Conservation (phyloP, 1,140 invertebrate genomes). For the Leptinotarsa defecta region DNA sequence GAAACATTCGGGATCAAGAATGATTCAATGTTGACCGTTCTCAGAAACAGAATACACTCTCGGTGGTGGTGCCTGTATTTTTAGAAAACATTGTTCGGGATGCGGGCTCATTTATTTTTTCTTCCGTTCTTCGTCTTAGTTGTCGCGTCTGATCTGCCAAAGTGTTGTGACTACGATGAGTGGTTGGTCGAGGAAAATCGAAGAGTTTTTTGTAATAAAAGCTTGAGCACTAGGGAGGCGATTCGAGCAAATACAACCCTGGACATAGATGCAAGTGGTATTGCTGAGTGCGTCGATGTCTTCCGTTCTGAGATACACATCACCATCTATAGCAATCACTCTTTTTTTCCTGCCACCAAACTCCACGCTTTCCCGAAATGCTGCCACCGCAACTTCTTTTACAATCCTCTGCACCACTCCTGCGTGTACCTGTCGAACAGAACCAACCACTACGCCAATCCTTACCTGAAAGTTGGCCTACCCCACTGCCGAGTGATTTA, state of each 20-base stretch:
- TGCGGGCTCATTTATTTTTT: neutral
- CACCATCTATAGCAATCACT: neutral
- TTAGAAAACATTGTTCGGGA: constrained; percentile 10
- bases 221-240: neutral
- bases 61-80: neutral
- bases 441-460: constrained; percentile 5
- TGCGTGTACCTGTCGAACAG: constrained; percentile 20
- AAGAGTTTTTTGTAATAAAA: constrained; percentile 4
- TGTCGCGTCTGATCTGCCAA: neutral
- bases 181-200: neutral
- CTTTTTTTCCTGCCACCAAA: neutral
- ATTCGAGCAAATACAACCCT: neutral
- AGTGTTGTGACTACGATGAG: neutral
- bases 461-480: constrained; percentile 32
- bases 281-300: constrained; percentile 8
- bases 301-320: neutral
- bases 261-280: neutral
- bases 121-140: neutral
- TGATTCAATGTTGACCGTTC: neutral
- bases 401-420: constrained; percentile 22
- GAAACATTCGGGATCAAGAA: neutral
- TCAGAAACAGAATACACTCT: neutral
- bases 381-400: constrained; percentile 31
- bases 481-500: constrained; percentile 28
- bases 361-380: constrained; percentile 30